A percentile compares a stretch with the other conserved stretches of the same genome.
phyloP scores from a whole-genome alignment of 2,888 invertebrate genomes.

The Bombylius major region DNA sequence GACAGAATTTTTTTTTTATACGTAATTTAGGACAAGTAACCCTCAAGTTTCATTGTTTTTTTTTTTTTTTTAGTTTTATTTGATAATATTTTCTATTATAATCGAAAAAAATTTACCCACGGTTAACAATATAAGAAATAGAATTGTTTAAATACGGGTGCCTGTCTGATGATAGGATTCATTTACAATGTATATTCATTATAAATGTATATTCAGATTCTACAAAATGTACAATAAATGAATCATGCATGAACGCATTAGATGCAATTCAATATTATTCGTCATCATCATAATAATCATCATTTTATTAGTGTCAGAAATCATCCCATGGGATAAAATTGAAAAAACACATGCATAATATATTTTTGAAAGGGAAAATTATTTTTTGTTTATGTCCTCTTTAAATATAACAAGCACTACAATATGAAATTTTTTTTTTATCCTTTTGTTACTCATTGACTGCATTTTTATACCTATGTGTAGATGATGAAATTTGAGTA shows the following conservation, averaged over 20 bases:
- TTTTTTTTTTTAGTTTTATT: no score
- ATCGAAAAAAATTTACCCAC: background rate
- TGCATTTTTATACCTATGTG: background rate
- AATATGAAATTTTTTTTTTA: no score
- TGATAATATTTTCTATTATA: no score
- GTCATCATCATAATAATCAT: background rate
- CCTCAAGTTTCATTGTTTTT: background rate
- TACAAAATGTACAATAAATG: background rate
- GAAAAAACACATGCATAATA: background rate
- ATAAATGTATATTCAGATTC: no score
- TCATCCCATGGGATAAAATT: constrained; percentile 12
- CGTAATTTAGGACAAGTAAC: background rate
- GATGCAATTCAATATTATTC: background rate
- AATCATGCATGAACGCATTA: background rate
- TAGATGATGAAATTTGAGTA: background rate
- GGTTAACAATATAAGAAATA: background rate
- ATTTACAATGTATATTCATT: background rate
- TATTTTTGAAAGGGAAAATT: no score
- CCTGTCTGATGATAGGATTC: background rate
- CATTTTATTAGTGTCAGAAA: constrained; percentile 6
- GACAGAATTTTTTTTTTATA: background rate
- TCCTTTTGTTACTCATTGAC: background rate
- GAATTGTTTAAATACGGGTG: background rate
- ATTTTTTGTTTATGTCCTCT: no score
- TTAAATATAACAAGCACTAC: no score